Evolutionary conservation across 2,113 vertebrate genomes (phyloP).

Genomic region (Saguinus midas): DNA sequence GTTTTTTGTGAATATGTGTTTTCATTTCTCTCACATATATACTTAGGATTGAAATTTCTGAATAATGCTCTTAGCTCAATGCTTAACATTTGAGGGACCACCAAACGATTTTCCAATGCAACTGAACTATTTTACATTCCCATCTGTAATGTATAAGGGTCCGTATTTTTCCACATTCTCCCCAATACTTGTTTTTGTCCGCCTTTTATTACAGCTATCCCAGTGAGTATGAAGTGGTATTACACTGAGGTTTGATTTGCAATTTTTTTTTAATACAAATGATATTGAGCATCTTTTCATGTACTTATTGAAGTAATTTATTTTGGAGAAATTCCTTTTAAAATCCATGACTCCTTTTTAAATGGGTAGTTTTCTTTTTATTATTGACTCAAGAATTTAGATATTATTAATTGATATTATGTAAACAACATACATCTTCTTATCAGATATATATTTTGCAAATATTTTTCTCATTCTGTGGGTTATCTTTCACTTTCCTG

Average conservation of each 20-base stretch:
- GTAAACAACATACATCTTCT: background rate
- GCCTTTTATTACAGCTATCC: background rate
- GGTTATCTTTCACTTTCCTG: background rate
- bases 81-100: background rate
- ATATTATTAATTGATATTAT: background rate
- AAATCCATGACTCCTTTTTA: background rate
- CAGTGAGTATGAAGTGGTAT: background rate
- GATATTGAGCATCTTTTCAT: background rate
- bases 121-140: background rate
- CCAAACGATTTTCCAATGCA: background rate
- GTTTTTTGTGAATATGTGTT: background rate
- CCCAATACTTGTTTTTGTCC: background rate
- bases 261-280: constrained; percentile 1
- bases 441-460: background rate
- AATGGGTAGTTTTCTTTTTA: background rate
- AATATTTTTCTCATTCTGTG: background rate
- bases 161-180: background rate
- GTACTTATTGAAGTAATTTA: background rate
- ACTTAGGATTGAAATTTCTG: background rate
- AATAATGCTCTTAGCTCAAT: background rate
- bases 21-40: background rate
- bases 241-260: background rate
- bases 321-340: background rate
- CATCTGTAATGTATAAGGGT: background rate
- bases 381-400: background rate